Evolutionary conservation across 2,113 vertebrate genomes (phyloP).

Genomic region (Limnothrissa miodon): DNA sequence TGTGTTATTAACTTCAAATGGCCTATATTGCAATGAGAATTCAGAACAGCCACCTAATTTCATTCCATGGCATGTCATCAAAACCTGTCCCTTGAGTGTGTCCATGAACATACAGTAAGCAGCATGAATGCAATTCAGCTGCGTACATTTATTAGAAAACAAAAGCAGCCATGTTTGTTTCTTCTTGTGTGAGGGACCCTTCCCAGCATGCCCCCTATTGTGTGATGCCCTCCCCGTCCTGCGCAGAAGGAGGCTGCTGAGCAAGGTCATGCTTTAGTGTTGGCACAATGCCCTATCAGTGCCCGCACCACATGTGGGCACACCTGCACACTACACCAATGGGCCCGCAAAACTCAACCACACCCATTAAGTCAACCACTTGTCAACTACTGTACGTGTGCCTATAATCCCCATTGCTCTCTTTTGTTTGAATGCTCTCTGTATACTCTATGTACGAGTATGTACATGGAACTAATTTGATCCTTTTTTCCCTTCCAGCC

Average conservation of each 20-base stretch:
- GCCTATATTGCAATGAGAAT: neutral
- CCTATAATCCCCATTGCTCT: neutral
- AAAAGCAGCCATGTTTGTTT: neutral
- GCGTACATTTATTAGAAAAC: neutral
- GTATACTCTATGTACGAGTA: neutral
- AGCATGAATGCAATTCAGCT: neutral
- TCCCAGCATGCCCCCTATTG: neutral
- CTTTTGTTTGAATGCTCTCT: neutral
- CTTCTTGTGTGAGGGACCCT: too few relatives aligned
- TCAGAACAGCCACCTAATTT: neutral
- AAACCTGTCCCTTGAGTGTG: neutral
- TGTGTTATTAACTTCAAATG: too few relatives aligned
- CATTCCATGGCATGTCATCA: conserved; percentile 1
- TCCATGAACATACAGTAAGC: neutral
- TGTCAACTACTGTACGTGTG: neutral
- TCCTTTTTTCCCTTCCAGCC: conserved; percentile 40
- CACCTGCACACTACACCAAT: neutral
- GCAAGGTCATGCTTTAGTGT: neutral
- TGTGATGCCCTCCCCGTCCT: neutral
- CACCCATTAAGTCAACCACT: neutral
- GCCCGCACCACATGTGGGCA: neutral
- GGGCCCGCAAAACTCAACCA: neutral
- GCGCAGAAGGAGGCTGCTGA: neutral
- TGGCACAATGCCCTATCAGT: neutral
- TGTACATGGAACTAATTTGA: neutral